Base-by-base conservation (phyloP, 2,888 invertebrate species). In the Campaea margaritaria region DNA sequence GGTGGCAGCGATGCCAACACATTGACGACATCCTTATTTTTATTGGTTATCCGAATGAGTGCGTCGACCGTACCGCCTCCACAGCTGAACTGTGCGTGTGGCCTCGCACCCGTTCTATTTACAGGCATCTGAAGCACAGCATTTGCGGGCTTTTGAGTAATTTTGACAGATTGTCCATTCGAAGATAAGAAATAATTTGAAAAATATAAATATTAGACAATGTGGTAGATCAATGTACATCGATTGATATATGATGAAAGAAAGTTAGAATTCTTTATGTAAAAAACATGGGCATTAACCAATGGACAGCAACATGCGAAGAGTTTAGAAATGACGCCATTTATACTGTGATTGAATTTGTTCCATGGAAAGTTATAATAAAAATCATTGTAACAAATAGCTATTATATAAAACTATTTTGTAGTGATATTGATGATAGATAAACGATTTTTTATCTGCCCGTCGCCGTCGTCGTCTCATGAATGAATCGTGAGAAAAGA, bases 21-120 rank as follows among this genome's bases (percentile, higher is more conserved):
- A 89, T 91, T 91, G 91, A 91, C 91, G 91, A 87, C 91, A 91
- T 91, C 91, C 91, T 90, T 91, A 89, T 91, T 91, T 91, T 87
- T 89, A 91, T 89, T 89, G 84, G 83, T 83, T 81, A 81, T 82
- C 73, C 78, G 81, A 82, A 81, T 76, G 89, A 87, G 91, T 88
- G 86, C 90, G 87, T 81, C 90, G 91, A 91, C 91, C 90, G 90
- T 78, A 72, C 80, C 85, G 81, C 83, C 83, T 83, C 85, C 82
- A 78, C 82, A 68, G 64, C 73, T 75, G 79, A 82, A 80, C 83
- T 80, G 80, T 85, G 87, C 87, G 88, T 86, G 87, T 87, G 91
- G 89, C 91, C 91, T 89, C 87, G 85, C 78, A 73, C 78, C 16
- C 62, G 58, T 66, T 80, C 80, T 82, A 81, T 81, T 81, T 80